Conservation (phyloP, 2,888 invertebrate species). For the Meiosimyza platycephala region DNA sequence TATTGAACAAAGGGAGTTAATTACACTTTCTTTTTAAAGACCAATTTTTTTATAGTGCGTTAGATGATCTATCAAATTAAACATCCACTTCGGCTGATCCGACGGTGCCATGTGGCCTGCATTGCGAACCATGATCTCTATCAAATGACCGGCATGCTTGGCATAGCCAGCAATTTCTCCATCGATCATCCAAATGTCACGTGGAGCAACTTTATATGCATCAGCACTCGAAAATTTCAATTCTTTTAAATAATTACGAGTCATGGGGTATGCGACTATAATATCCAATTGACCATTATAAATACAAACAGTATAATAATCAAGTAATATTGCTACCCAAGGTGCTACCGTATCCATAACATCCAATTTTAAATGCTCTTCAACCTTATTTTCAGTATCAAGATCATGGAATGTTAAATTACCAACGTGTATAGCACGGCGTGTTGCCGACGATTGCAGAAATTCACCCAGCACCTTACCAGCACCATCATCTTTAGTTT, state of each 20-base stretch:
- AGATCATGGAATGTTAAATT: slow-evolving; percentile 75
- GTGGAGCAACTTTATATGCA: slow-evolving; percentile 74
- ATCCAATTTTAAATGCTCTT: slow-evolving; percentile 78
- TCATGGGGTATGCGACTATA: slow-evolving; percentile 88
- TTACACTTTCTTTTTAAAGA: too few species aligned
- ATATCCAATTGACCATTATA: slow-evolving; percentile 94
- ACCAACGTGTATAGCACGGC: slow-evolving; percentile 87
- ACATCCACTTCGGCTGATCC: slow-evolving; percentile 83
- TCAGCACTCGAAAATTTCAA: slow-evolving; percentile 77
- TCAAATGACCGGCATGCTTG: slow-evolving; percentile 77
- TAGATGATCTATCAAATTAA: slow-evolving; percentile 73
- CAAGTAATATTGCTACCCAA: slow-evolving; percentile 76
- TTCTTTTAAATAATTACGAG: slow-evolving; percentile 80
- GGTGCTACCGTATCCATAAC: slow-evolving; percentile 84
- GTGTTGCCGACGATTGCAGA: slow-evolving; percentile 68
- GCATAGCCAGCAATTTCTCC: slow-evolving; percentile 81
- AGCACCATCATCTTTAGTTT: slow-evolving; percentile 74
- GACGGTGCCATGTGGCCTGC: slow-evolving; percentile 87
- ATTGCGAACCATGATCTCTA: slow-evolving; percentile 80
- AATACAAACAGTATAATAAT: slow-evolving; percentile 73
- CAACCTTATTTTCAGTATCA: slow-evolving; percentile 71
- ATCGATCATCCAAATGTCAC: slow-evolving; percentile 78
- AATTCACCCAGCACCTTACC: slow-evolving; percentile 66
- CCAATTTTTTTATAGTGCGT: slow-evolving; percentile 54
- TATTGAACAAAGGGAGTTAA: too few species aligned